These are phyloP conservation scores for Perdita meconis DNA, from an alignment of 2,888 invertebrate species.

Conservation along the genomic window DNA sequence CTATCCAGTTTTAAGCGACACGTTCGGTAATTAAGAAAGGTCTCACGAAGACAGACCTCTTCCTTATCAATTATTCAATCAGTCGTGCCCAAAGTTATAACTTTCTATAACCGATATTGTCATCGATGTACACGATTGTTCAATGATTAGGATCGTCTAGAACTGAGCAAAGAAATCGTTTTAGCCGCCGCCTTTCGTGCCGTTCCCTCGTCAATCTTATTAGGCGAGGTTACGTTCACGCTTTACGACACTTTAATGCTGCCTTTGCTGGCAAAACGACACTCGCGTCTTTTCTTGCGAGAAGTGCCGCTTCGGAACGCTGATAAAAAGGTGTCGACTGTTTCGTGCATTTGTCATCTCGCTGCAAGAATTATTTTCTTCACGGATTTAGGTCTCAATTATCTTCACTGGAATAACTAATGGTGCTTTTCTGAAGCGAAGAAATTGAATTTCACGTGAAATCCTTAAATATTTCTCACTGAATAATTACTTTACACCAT, in stretches of 20 bases:
- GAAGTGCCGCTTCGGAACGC: constrained; percentile 8
- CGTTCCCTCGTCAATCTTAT: constrained; percentile 25
- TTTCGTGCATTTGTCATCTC: constrained; percentile 14
- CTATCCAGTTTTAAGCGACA: neutral
- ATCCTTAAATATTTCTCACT: no score
- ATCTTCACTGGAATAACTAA: no score
- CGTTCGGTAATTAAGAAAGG: constrained; percentile 6
- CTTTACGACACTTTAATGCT: constrained; percentile 50
- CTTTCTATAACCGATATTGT: constrained; percentile 9
- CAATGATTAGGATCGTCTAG: neutral
- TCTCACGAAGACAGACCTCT: constrained; percentile 4
- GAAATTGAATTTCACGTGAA: no score
- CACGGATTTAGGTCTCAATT: neutral
- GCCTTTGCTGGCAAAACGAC: constrained; percentile 35
- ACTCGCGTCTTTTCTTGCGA: constrained; percentile 23
- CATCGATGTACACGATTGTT: neutral
- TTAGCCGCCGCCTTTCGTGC: neutral
- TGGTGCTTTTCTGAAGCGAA: no score
- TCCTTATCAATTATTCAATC: constrained; percentile 34
- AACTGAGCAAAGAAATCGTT: constrained; percentile 3
- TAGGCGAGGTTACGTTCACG: constrained; percentile 33
- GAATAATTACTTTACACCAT: no score
- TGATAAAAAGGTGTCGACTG: neutral
- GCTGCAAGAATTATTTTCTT: neutral
- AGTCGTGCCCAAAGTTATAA: neutral